Conservation (phyloP, 2,888 invertebrate genomes). For the Microctonus aethiopoides region DNA sequence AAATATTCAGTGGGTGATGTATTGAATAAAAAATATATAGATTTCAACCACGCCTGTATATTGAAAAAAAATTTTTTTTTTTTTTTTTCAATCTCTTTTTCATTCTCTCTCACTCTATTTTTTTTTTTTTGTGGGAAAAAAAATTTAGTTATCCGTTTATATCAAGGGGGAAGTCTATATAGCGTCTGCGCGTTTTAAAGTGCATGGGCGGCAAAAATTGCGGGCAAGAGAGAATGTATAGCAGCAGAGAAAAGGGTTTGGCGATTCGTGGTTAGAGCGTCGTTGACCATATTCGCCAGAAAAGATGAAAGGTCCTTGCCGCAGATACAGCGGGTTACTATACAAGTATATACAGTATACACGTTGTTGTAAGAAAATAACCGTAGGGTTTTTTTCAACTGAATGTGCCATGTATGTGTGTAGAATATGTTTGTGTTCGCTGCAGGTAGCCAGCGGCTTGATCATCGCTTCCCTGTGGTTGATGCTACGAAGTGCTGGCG, state of each 20-base stretch:
- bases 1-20: not conserved
- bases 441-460: slow-evolving; percentile 32
- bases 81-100: too few relatives aligned
- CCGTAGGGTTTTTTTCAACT: not conserved
- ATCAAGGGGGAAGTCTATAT: not conserved
- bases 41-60: not conserved
- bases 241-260: not conserved
- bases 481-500: slow-evolving; percentile 27
- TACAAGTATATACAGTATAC: too few relatives aligned
- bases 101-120: not conserved
- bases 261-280: slow-evolving; percentile 1
- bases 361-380: slow-evolving; percentile 14
- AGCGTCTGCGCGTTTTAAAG: not conserved
- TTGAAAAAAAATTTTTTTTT: not conserved
- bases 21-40: not conserved
- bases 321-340: not conserved
- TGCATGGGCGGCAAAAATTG: slow-evolving; percentile 4
- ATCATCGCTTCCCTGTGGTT: slow-evolving; percentile 39
- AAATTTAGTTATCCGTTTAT: slow-evolving; percentile 1
- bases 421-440: slow-evolving; percentile 4
- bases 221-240: not conserved
- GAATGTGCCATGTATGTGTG: not conserved
- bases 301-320: slow-evolving; percentile 15
- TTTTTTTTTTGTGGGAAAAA: not conserved
- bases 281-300: slow-evolving; percentile 1